Evolutionary conservation across 2,797 vertebrate species (phyloP).

Genomic region (Chaetodon trifasciatus): DNA sequence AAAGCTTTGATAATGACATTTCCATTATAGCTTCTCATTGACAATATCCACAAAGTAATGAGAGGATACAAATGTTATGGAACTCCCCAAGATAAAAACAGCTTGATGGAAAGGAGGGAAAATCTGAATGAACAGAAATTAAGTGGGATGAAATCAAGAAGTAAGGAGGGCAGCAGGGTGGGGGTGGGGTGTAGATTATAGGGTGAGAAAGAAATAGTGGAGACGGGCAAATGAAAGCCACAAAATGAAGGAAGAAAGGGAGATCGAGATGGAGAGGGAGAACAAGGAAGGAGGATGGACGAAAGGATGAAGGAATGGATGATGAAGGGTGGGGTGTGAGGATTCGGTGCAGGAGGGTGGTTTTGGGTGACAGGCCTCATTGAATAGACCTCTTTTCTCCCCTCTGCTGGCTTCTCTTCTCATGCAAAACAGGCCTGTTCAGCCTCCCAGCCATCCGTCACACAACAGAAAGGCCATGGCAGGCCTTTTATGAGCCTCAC

Average conservation of each 20-base stretch:
- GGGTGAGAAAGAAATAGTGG: slow-evolving; percentile 66
- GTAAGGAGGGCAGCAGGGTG: slow-evolving; percentile 57
- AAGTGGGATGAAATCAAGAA: slow-evolving; percentile 85
- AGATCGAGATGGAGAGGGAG: slow-evolving; percentile 64
- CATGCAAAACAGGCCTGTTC: slow-evolving; percentile 87
- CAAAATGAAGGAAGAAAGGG: slow-evolving; percentile 78
- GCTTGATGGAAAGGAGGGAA: slow-evolving; percentile 83
- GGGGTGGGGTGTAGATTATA: slow-evolving; percentile 61
- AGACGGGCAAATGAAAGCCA: slow-evolving; percentile 66
- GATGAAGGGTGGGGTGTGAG: slow-evolving; percentile 79
- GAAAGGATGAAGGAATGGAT: slow-evolving; percentile 79
- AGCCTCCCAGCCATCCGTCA: slow-evolving; percentile 89
- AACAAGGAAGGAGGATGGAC: slow-evolving; percentile 67
- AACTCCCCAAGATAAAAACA: slow-evolving; percentile 61
- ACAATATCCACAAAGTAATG: slow-evolving; percentile 65
- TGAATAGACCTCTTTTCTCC: slow-evolving; percentile 88
- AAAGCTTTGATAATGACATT: slow-evolving; percentile 62
- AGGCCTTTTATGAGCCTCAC: slow-evolving; percentile 89
- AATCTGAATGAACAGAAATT: slow-evolving; percentile 83
- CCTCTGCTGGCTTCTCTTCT: slow-evolving; percentile 84
- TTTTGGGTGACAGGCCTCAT: slow-evolving; percentile 85
- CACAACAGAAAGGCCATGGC: slow-evolving; percentile 89
- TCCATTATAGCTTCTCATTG: slow-evolving; percentile 61
- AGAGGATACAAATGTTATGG: slow-evolving; percentile 71
- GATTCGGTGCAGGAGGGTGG: slow-evolving; percentile 72